Evolutionary conservation across 2,888 invertebrate species (phyloP).

Genomic region (Eupithecia insigniata): DNA sequence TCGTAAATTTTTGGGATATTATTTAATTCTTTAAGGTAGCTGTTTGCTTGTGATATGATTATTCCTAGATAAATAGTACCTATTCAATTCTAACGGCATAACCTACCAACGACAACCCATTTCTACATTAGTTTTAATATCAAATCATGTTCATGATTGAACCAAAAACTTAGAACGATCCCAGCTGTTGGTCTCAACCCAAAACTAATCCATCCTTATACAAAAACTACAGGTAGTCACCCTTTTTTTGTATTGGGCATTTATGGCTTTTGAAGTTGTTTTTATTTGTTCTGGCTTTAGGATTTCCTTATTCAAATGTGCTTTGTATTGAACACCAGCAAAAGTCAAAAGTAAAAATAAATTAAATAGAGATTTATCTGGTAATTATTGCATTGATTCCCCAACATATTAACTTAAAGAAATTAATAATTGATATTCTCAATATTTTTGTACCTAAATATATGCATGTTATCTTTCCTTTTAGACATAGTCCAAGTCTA

Average conservation of each 20-base stretch:
- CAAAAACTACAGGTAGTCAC: slow-evolving; percentile 40
- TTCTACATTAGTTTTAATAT: background rate
- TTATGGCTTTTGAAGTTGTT: background rate
- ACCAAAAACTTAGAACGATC: background rate
- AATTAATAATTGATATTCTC: background rate
- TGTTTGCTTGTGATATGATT: background rate
- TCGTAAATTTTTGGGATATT: too few species aligned
- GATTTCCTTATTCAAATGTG: background rate
- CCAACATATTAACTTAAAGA: background rate
- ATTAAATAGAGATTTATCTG: background rate
- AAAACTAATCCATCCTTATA: slow-evolving; percentile 6
- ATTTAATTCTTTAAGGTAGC: too few species aligned
- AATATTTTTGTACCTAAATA: background rate
- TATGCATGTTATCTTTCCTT: background rate
- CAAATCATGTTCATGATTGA: background rate
- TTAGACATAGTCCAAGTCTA: background rate
- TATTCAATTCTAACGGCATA: background rate
- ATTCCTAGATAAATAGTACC: background rate
- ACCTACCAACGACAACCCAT: background rate
- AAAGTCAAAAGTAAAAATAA: too few species aligned
- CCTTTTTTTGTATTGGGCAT: slow-evolving; percentile 24
- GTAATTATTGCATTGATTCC: background rate
- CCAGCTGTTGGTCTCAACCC: slow-evolving; percentile 1
- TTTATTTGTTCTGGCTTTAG: background rate
- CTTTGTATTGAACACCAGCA: background rate